These are phyloP conservation scores for Sceliomorpha sp. DNA, from an alignment of 2,888 invertebrate species.

Conservation along the genomic window DNA sequence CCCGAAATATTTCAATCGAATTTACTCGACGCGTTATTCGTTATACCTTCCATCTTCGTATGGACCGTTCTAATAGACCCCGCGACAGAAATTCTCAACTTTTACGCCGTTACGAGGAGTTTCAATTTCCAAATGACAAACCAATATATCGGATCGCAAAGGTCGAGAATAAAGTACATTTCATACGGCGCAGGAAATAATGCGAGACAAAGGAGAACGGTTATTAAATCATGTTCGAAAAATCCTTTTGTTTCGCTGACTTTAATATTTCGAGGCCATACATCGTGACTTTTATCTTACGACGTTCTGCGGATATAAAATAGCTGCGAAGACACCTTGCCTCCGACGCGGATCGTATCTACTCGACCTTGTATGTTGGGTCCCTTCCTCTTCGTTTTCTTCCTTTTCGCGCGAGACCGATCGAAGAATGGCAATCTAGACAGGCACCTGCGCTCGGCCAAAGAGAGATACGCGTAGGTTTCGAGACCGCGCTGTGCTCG, in stretches of 20 bases:
- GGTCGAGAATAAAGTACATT: too few relatives aligned
- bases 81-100: too few relatives aligned
- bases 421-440: constrained; percentile 24
- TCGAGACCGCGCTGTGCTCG: constrained; percentile 31
- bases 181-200: too few relatives aligned
- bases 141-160: too few relatives aligned
- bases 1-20: too few relatives aligned
- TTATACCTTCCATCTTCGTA: too few relatives aligned
- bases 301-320: constrained; percentile 1
- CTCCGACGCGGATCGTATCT: constrained; percentile 17
- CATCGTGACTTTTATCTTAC: constrained; percentile 7
- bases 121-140: too few relatives aligned
- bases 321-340: constrained; percentile 1
- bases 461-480: constrained; percentile 21
- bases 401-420: constrained; percentile 12
- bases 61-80: too few relatives aligned
- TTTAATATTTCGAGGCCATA: constrained; percentile 6
- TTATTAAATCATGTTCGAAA: constrained; percentile 3
- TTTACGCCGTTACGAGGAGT: too few relatives aligned
- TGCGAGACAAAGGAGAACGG: not conserved
- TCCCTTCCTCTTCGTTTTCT: constrained; percentile 18
- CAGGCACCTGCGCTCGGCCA: constrained; percentile 10
- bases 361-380: constrained; percentile 10
- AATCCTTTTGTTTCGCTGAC: constrained; percentile 2
- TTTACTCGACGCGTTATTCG: too few relatives aligned